Percentiles rank a stretch among this genome's conserved stretches.
Conservation (phyloP, 1,140 invertebrate species). For the Orius insidiosus region DNA sequence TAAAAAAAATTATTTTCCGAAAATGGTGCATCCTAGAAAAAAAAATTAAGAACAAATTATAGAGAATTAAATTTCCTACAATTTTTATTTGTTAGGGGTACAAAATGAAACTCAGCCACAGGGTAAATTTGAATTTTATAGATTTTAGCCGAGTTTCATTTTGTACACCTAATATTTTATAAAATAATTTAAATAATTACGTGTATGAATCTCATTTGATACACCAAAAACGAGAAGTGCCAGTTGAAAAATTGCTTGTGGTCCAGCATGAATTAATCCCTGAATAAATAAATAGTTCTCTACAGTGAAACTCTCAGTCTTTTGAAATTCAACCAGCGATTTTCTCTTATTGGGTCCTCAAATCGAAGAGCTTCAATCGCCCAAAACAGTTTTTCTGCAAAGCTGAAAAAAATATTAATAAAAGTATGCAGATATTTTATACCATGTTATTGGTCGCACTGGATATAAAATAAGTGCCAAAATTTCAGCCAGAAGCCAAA, state of each 20-base stretch:
- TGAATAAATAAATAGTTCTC: conserved; percentile 20
- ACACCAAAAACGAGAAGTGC: conserved; percentile 10
- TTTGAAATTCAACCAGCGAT: conserved; percentile 14
- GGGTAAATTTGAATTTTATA: too few species aligned
- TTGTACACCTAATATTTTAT: too few species aligned
- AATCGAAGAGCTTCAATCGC: conserved; percentile 15
- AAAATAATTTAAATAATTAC: conserved; percentile 7
- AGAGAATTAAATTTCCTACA: too few species aligned
- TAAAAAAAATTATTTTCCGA: too few species aligned
- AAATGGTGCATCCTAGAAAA: too few species aligned
- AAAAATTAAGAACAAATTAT: too few species aligned
- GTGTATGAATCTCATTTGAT: conserved; percentile 6
- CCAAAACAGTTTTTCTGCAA: conserved; percentile 20
- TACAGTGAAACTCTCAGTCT: conserved; percentile 3
- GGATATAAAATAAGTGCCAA: conserved; percentile 17
- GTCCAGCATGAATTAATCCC: conserved; percentile 20
- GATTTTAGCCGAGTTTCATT: too few species aligned
- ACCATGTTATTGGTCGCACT: conserved; percentile 18
- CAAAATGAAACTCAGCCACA: too few species aligned
- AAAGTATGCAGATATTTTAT: conserved; percentile 3
- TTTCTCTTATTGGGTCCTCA: conserved; percentile 16
- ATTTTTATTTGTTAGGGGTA: too few species aligned
- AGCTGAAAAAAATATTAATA: conserved; percentile 12
- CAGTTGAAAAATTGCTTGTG: conserved; percentile 21
- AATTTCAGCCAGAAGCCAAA: conserved; percentile 18